Conservation (phyloP, 2,113 vertebrate species). For the Lepus americanus region DNA sequence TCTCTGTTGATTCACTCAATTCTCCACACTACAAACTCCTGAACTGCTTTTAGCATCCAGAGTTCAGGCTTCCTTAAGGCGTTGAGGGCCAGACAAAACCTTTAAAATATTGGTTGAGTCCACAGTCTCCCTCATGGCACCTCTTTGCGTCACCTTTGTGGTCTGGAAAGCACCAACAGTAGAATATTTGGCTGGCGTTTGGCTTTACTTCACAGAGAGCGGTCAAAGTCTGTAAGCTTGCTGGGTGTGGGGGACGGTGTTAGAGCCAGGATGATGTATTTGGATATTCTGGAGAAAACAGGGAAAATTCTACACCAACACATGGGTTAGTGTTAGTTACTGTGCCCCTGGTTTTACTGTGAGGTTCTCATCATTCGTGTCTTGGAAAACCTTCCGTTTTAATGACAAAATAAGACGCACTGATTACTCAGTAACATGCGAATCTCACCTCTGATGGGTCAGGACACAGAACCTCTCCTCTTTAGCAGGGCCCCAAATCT, state of each 20-base stretch:
- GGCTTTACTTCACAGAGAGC: constrained; percentile 14
- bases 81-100: background rate
- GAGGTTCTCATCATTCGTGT: constrained; percentile 38
- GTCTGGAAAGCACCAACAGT: constrained; percentile 21
- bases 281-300: constrained; percentile 12
- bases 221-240: constrained; percentile 23
- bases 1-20: constrained; percentile 12
- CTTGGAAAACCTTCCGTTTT: constrained; percentile 61
- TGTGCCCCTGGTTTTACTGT: constrained; percentile 1
- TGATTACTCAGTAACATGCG: constrained; percentile 1
- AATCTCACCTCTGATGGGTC: background rate
- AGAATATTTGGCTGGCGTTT: constrained; percentile 57
- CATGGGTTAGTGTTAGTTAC: background rate
- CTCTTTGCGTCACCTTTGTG: background rate
- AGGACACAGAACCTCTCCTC: constrained; percentile 3
- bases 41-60: background rate
- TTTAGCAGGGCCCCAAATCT: background rate
- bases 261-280: constrained; percentile 11
- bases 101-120: constrained; percentile 17
- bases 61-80: background rate
- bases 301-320: constrained; percentile 52
- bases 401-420: constrained; percentile 37
- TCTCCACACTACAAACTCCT: constrained; percentile 26
- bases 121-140: background rate
- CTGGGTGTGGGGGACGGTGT: background rate